A percentile compares a stretch with the other conserved stretches of the same genome.
These are phyloP conservation scores for Druon quercuslanigerum DNA, from an alignment of 1,140 invertebrate species.

Conservation along the genomic window DNA sequence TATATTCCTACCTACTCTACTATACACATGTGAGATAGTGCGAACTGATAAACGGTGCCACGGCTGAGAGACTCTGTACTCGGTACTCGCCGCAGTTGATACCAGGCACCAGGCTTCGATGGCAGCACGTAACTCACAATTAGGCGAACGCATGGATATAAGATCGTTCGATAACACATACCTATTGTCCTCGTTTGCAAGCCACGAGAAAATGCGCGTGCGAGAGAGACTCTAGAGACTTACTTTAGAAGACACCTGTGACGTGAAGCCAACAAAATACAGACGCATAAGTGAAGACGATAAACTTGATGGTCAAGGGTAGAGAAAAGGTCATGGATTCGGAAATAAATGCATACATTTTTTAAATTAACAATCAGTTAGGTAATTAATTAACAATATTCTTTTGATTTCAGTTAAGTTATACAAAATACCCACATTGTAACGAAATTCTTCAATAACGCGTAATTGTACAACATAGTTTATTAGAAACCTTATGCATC, in stretches of 20 bases:
- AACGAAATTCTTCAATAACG: too few relatives aligned
- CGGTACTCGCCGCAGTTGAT: conserved; percentile 22
- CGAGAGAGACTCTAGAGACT: conserved; percentile 9
- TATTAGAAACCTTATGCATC: too few relatives aligned
- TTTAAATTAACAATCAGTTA: neutral
- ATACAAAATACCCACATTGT: too few relatives aligned
- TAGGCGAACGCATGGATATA: conserved; percentile 28
- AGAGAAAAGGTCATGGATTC: neutral
- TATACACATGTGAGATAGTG: conserved; percentile 30
- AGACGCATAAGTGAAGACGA: neutral
- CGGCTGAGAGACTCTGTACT: conserved; percentile 3
- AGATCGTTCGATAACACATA: conserved; percentile 26
- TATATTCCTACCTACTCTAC: neutral
- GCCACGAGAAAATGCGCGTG: neutral
- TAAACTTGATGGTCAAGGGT: conserved; percentile 19
- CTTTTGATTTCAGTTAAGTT: too few relatives aligned
- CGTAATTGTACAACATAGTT: too few relatives aligned
- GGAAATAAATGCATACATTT: neutral
- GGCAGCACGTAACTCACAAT: conserved; percentile 36
- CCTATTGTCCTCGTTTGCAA: conserved; percentile 32
- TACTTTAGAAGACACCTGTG: conserved; percentile 18
- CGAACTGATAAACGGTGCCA: conserved; percentile 34
- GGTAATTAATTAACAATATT: neutral
- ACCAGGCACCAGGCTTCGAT: conserved; percentile 7
- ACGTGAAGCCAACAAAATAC: conserved; percentile 6